Evolutionary conservation across 2,797 vertebrate genomes (phyloP).

Genomic region (Helostoma temminkii): DNA sequence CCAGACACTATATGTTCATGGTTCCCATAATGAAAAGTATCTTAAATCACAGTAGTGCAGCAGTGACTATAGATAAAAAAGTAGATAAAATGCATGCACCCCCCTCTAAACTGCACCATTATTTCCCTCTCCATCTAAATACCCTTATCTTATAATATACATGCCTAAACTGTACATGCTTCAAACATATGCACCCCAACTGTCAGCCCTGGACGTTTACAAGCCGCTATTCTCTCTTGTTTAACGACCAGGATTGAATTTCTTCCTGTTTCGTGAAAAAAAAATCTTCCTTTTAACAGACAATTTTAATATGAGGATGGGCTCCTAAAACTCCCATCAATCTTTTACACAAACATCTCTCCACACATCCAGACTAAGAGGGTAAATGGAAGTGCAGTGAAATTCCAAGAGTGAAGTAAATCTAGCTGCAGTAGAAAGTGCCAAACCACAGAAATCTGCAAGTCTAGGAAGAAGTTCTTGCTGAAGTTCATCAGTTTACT

Average conservation of each 20-base stretch:
- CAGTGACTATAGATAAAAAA: not conserved
- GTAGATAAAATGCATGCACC: not conserved
- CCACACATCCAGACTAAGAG: conserved; percentile 42
- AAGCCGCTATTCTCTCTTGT: conserved; percentile 61
- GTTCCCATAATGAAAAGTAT: not conserved
- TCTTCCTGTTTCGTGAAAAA: conserved; percentile 56
- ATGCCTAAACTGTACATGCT: conserved; percentile 37
- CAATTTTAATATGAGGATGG: conserved; percentile 52
- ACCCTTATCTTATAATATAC: conserved; percentile 30
- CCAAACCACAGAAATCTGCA: conserved; percentile 78
- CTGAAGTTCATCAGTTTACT: conserved; percentile 51
- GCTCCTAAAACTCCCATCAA: conserved; percentile 65
- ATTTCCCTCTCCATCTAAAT: conserved; percentile 10
- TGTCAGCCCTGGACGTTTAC: conserved; percentile 73
- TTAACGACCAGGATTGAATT: conserved; percentile 72
- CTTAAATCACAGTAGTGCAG: too few relatives aligned
- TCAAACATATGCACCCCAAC: conserved; percentile 62
- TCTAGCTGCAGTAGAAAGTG: conserved; percentile 67
- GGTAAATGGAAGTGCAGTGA: conserved; percentile 46
- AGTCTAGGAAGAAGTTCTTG: conserved; percentile 63
- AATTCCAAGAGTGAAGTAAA: conserved; percentile 74
- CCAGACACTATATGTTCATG: not conserved
- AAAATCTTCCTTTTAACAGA: conserved; percentile 54
- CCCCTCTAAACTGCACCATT: not conserved
- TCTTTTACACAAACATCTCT: conserved; percentile 67